These are phyloP conservation scores for Pseudoips prasinana DNA, from an alignment of 2,888 invertebrate species.

Conservation along the genomic window DNA sequence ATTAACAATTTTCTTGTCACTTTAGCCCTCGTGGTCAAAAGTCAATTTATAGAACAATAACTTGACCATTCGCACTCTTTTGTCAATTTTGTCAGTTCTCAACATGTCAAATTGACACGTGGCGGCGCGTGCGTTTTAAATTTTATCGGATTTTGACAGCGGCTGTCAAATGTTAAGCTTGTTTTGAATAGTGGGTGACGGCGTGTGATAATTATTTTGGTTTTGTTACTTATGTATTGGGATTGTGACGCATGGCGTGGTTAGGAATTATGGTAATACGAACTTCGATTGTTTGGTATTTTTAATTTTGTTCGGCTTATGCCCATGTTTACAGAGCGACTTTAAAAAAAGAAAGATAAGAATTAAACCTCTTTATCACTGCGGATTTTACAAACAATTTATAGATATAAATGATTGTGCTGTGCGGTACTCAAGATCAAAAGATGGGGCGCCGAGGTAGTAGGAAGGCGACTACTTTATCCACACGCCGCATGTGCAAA, in stretches of 20 bases:
- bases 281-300: background rate
- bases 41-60: conserved; percentile 59
- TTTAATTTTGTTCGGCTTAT: too few species aligned
- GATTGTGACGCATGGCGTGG: background rate
- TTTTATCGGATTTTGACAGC: conserved; percentile 67
- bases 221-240: conserved; percentile 26
- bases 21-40: conserved; percentile 45
- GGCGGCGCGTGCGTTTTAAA: conserved; percentile 69
- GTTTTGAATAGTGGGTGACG: conserved; percentile 46
- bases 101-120: conserved; percentile 68
- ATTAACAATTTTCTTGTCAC: conserved; percentile 28
- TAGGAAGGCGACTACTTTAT: too few species aligned
- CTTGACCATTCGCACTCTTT: conserved; percentile 50
- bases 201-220: conserved; percentile 38
- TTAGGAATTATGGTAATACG: conserved; percentile 1
- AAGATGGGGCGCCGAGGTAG: too few species aligned
- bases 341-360: too few species aligned
- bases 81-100: conserved; percentile 57
- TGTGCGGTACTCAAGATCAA: too few species aligned
- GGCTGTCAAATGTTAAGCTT: conserved; percentile 54
- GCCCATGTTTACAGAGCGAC: too few species aligned
- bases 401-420: too few species aligned
- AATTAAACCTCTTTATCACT: too few species aligned
- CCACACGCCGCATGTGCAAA: too few species aligned
- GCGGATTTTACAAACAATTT: too few species aligned